These are phyloP conservation scores for Megaceryle maxima DNA, from an alignment of 2,113 vertebrate species.

Conservation along the genomic window DNA sequence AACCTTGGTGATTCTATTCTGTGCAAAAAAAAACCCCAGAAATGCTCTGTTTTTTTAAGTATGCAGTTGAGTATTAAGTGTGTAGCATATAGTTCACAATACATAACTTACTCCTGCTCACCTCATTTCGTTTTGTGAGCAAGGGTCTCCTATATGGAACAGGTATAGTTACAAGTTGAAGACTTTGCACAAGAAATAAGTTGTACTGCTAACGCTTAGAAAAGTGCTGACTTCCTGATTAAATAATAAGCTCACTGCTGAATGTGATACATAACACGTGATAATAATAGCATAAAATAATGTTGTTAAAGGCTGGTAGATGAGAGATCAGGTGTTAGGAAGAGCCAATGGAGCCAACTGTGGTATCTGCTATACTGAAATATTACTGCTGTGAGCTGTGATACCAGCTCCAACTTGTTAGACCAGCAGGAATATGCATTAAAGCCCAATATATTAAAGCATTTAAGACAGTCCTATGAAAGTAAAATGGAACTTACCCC, in stretches of 20 bases:
- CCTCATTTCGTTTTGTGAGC: background rate
- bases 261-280: background rate
- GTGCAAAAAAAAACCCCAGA: slow-evolving; percentile 29
- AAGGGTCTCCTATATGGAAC: background rate
- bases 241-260: slow-evolving; percentile 7
- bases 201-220: background rate
- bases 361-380: background rate
- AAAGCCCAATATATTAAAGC: background rate
- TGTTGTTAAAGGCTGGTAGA: background rate
- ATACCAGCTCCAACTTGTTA: background rate
- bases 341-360: background rate
- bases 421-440: background rate
- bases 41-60: background rate
- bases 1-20: slow-evolving; percentile 25
- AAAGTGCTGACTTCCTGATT: background rate
- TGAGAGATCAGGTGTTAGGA: background rate
- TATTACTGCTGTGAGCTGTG: background rate
- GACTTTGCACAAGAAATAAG: slow-evolving; percentile 3
- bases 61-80: slow-evolving; percentile 13
- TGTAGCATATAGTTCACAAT: slow-evolving; percentile 3
- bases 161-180: background rate
- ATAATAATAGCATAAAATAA: slow-evolving; percentile 31
- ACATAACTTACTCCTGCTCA: background rate
- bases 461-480: background rate
- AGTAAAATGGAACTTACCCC: background rate